A percentile compares a stretch with the other conserved stretches of the same genome.
phyloP scores from a whole-genome alignment of 1,140 invertebrate genomes.

The Sesamia nonagrioides region DNA sequence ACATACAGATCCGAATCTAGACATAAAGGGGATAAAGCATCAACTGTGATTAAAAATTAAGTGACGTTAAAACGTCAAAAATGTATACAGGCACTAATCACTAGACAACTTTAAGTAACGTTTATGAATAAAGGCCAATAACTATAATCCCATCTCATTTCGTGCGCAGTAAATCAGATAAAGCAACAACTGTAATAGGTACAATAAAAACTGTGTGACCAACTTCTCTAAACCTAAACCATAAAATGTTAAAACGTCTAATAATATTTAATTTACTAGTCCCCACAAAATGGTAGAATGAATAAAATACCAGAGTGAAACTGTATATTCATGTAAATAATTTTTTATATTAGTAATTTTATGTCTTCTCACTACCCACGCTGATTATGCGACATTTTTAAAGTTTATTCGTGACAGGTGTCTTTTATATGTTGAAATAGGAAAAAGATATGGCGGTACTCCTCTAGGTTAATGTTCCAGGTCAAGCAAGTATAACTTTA shows the following conservation, averaged over 20 bases:
- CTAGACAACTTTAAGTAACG: too few relatives aligned
- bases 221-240: background rate
- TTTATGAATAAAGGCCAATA: too few relatives aligned
- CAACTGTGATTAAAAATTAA: too few relatives aligned
- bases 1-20: too few relatives aligned
- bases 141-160: too few relatives aligned
- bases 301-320: background rate
- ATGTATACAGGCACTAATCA: too few relatives aligned
- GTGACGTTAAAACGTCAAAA: too few relatives aligned
- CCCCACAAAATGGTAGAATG: constrained; percentile 1
- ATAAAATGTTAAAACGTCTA: background rate
- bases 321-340: constrained; percentile 4
- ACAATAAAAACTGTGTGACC: background rate
- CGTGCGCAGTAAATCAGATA: background rate
- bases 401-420: background rate
- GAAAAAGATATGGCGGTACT: too few relatives aligned
- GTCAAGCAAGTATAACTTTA: too few relatives aligned
- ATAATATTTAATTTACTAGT: constrained; percentile 19
- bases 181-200: background rate
- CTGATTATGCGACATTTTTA: background rate
- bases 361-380: background rate
- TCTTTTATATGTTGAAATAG: background rate
- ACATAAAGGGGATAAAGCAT: too few relatives aligned
- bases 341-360: background rate
- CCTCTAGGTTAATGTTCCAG: too few relatives aligned